phyloP scores from a whole-genome alignment of 1,140 invertebrate species.

The Kradibia gibbosae region DNA sequence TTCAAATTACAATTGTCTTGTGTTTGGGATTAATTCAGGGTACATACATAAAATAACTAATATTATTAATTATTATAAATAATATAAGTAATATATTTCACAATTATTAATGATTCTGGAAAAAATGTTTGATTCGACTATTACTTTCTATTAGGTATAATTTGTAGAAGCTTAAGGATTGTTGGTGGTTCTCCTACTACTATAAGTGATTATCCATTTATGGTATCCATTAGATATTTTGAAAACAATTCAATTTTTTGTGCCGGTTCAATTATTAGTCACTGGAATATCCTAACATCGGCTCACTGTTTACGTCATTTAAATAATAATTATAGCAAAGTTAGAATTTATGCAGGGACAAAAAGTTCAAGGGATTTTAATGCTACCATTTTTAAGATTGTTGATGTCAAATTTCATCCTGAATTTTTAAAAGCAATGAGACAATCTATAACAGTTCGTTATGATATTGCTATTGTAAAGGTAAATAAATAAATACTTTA shows the following conservation, averaged over 20 bases:
- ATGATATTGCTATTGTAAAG: slow-evolving; percentile 13
- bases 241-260: neutral
- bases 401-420: neutral
- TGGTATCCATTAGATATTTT: neutral
- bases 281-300: neutral
- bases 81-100: too few species aligned
- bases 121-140: neutral
- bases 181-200: neutral
- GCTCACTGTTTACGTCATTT: neutral
- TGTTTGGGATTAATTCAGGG: neutral
- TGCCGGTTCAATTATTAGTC: neutral
- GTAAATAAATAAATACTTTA: too few species aligned
- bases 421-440: neutral
- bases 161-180: neutral
- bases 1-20: neutral
- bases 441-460: neutral
- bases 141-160: neutral
- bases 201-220: neutral
- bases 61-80: neutral
- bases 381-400: neutral
- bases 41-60: neutral
- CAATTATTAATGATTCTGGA: neutral
- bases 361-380: neutral
- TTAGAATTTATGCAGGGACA: neutral
- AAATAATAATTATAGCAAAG: neutral